phyloP scores from a whole-genome alignment of 2,113 vertebrate genomes.

The Clinocottus analis region DNA sequence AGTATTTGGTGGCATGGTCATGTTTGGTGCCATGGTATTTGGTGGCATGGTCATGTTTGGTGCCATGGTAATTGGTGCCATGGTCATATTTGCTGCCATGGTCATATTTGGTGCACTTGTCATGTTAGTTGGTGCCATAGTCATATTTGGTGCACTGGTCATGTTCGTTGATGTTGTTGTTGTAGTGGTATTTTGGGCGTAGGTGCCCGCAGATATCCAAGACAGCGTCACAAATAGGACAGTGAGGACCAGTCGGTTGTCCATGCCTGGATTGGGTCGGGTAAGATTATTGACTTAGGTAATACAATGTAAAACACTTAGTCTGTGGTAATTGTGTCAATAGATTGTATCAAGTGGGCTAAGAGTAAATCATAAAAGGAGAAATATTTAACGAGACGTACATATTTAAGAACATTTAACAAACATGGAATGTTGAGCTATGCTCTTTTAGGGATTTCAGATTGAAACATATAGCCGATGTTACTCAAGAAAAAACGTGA shows the following conservation, averaged over 20 bases:
- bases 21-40: rapidly evolving
- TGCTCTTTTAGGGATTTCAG: neutral
- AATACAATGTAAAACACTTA: neutral
- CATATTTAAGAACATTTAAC: neutral
- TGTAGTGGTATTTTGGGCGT: neutral
- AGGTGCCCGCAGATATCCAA: conserved; percentile 15
- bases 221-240: conserved; percentile 49
- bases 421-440: neutral
- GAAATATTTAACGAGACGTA: neutral
- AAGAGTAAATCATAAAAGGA: neutral
- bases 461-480: neutral
- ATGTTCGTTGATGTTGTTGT: neutral
- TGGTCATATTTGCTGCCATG: neutral
- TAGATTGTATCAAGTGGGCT: neutral
- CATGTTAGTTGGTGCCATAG: neutral
- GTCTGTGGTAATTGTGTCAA: neutral
- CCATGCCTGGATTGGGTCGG: conserved; percentile 49
- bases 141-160: rapidly evolving
- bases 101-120: neutral
- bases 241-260: conserved; percentile 34
- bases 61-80: rapidly evolving
- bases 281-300: neutral
- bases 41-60: neutral
- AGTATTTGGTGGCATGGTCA: too few relatives aligned
- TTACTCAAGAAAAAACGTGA: neutral